These are phyloP conservation scores for Tyrannus savana DNA, from an alignment of 2,113 vertebrate species.

Conservation along the genomic window DNA sequence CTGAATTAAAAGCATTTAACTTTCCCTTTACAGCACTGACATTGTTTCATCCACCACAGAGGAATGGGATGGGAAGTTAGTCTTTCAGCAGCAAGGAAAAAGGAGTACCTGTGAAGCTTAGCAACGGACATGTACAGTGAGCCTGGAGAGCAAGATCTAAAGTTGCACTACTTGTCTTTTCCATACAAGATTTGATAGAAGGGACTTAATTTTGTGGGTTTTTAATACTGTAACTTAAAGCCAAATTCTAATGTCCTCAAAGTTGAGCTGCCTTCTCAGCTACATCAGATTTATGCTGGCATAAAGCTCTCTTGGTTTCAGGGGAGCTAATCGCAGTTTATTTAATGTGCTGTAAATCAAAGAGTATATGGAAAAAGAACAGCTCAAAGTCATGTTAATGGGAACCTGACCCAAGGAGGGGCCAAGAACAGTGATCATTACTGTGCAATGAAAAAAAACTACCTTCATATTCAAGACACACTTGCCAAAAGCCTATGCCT, in stretches of 20 bases:
- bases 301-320: constrained; percentile 5
- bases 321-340: constrained; percentile 29
- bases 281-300: constrained; percentile 11
- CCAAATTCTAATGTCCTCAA: neutral
- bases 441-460: neutral
- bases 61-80: neutral
- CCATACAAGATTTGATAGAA: neutral
- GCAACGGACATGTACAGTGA: neutral
- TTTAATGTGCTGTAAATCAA: constrained; percentile 23
- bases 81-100: neutral
- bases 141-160: neutral
- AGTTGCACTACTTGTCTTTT: neutral
- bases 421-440: neutral
- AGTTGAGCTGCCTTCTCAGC: neutral
- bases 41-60: neutral
- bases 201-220: neutral
- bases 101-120: neutral
- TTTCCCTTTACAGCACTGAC: neutral
- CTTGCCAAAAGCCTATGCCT: constrained; percentile 4
- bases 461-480: neutral
- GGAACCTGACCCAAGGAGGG: neutral
- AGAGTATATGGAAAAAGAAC: neutral
- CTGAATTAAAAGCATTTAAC: neutral
- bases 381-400: constrained; percentile 14
- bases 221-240: neutral